Percentiles rank a stretch among this genome's conserved stretches.
Evolutionary conservation across 1,140 invertebrate species (phyloP).

Genomic region (Drosophila sp.): DNA sequence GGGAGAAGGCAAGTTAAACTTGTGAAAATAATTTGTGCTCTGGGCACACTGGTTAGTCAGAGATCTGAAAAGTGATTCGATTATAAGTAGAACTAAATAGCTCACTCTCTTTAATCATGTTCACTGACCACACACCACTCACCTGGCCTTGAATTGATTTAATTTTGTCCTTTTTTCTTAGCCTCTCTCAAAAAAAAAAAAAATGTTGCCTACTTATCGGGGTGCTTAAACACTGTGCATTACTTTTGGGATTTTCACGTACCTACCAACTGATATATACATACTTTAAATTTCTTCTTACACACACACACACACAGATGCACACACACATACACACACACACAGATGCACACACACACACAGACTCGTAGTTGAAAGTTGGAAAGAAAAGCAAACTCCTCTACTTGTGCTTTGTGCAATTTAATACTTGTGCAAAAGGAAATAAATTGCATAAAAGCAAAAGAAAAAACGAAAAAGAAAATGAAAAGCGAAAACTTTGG

Average conservation of each 20-base stretch:
- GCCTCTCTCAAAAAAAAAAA: neutral
- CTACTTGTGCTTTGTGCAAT: constrained; percentile 76
- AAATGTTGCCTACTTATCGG: constrained; percentile 22
- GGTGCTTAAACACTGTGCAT: neutral
- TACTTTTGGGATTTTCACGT: constrained; percentile 35
- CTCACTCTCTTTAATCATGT: neutral
- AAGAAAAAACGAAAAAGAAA: constrained; percentile 9
- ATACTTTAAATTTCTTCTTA: constrained; percentile 35
- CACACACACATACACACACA: constrained; percentile 25
- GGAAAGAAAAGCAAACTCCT: constrained; percentile 52
- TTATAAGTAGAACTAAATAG: constrained; percentile 11
- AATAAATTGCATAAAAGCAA: constrained; percentile 75
- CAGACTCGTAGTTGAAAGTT: constrained; percentile 32
- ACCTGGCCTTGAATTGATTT: constrained; percentile 5
- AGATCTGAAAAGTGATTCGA: constrained; percentile 22
- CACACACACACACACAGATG: constrained; percentile 21
- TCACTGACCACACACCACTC: neutral
- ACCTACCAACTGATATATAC: constrained; percentile 25
- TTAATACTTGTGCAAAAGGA: constrained; percentile 54
- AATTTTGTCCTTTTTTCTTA: neutral
- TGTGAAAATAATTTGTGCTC: constrained; percentile 69
- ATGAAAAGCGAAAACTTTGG: constrained; percentile 62
- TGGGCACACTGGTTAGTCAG: constrained; percentile 25
- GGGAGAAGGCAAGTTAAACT: constrained; percentile 46
- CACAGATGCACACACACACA: constrained; percentile 21